Evolutionary conservation across 1,140 invertebrate genomes (phyloP).

Genomic region (Triops longicaudatus): DNA sequence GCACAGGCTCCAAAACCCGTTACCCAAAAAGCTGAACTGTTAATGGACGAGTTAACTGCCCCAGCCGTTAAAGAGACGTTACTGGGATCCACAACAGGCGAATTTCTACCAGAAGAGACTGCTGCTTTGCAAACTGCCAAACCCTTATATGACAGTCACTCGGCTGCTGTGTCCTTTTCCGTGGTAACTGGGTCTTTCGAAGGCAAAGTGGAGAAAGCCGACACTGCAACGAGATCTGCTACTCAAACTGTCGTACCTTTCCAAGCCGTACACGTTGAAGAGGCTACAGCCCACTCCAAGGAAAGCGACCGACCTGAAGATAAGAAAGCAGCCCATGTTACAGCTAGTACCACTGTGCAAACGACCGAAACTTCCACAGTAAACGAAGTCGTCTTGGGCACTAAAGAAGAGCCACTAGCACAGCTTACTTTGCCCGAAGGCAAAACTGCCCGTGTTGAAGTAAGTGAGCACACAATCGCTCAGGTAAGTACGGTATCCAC

Average conservation of each 20-base stretch:
- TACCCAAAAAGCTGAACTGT: not conserved
- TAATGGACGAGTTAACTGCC: not conserved
- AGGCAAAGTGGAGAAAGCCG: not conserved
- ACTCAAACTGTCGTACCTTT: not conserved
- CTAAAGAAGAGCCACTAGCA: not conserved
- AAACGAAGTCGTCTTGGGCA: not conserved
- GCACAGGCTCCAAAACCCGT: not conserved
- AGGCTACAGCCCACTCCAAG: constrained; percentile 27
- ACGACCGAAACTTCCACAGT: not conserved
- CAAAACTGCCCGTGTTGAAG: not conserved
- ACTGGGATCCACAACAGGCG: not conserved
- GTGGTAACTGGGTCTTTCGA: not conserved
- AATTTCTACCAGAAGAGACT: not conserved
- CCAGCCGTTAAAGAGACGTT: not conserved
- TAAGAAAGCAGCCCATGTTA: constrained; percentile 4
- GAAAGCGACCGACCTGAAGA: constrained; percentile 7
- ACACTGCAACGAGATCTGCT: not conserved
- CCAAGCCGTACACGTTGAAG: constrained; percentile 17
- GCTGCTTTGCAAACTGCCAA: not conserved
- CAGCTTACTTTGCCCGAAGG: not conserved
- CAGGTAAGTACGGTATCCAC: not conserved
- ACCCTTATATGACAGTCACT: not conserved
- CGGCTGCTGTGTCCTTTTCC: not conserved
- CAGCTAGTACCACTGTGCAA: not conserved
- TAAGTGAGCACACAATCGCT: constrained; percentile 1